These are phyloP conservation scores for Callitettix versicolor DNA, from an alignment of 1,140 invertebrate genomes.

Conservation along the genomic window DNA sequence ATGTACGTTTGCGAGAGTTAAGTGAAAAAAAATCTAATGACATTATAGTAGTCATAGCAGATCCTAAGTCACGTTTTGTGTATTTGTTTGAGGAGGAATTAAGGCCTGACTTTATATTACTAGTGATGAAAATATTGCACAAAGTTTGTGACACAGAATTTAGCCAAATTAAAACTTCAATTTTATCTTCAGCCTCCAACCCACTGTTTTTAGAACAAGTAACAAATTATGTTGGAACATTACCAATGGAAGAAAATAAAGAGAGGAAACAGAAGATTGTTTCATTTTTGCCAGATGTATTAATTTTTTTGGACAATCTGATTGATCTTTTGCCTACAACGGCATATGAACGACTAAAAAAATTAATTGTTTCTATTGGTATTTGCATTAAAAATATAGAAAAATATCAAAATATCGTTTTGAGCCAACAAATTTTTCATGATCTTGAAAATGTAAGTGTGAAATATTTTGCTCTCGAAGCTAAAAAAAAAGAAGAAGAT, in stretches of 20 bases:
- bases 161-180: not conserved
- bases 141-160: not conserved
- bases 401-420: not conserved
- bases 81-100: not conserved
- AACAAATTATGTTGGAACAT: not conserved
- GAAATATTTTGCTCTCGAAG: not conserved
- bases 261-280: not conserved
- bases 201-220: not conserved
- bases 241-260: not conserved
- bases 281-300: not conserved
- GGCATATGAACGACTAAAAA: not conserved
- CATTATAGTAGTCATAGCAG: too few relatives aligned
- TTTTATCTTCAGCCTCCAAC: not conserved
- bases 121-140: not conserved
- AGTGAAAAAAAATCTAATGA: too few relatives aligned
- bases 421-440: not conserved
- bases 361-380: not conserved
- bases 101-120: not conserved
- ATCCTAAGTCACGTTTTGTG: too few relatives aligned
- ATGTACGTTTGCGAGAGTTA: too few relatives aligned
- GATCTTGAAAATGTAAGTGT: not conserved
- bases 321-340: not conserved
- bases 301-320: not conserved
- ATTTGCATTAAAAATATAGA: not conserved
- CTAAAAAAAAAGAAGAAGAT: slow-evolving; percentile 1